A percentile compares a stretch with the other conserved stretches of the same genome.
Evolutionary conservation across 2,113 vertebrate genomes (phyloP).

Genomic region (Climacteris rufus): DNA sequence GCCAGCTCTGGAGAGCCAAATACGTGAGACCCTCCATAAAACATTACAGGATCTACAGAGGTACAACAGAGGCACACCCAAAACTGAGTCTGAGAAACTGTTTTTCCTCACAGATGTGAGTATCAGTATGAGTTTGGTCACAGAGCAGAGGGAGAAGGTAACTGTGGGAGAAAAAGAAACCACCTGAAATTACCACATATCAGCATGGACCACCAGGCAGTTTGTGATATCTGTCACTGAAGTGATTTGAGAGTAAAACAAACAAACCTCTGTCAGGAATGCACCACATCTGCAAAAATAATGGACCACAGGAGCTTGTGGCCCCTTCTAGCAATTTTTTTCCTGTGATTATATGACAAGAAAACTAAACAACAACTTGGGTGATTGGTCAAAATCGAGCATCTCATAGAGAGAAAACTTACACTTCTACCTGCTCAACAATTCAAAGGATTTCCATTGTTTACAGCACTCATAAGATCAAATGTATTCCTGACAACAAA

Average conservation of each 20-base stretch:
- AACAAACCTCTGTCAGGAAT: not conserved
- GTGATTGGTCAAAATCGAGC: not conserved
- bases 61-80: not conserved
- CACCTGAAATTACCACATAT: not conserved
- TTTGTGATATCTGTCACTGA: not conserved
- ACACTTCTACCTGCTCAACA: not conserved
- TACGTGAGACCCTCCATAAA: slow-evolving; percentile 14
- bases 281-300: not conserved
- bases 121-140: not conserved
- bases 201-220: not conserved
- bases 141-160: not conserved
- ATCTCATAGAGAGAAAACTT: not conserved
- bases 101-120: slow-evolving; percentile 67
- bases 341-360: not conserved
- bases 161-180: not conserved
- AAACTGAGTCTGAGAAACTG: not conserved
- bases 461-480: not conserved
- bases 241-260: not conserved
- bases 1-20: slow-evolving; percentile 56
- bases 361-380: not conserved
- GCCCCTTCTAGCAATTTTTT: not conserved
- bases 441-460: not conserved
- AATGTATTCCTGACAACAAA: not conserved
- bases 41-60: slow-evolving; percentile 21
- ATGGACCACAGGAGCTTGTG: not conserved